Percentiles rank a stretch among this genome's conserved stretches.
phyloP scores from a whole-genome alignment of 2,888 invertebrate species.

The Poecilobothrus nobilitatus region DNA sequence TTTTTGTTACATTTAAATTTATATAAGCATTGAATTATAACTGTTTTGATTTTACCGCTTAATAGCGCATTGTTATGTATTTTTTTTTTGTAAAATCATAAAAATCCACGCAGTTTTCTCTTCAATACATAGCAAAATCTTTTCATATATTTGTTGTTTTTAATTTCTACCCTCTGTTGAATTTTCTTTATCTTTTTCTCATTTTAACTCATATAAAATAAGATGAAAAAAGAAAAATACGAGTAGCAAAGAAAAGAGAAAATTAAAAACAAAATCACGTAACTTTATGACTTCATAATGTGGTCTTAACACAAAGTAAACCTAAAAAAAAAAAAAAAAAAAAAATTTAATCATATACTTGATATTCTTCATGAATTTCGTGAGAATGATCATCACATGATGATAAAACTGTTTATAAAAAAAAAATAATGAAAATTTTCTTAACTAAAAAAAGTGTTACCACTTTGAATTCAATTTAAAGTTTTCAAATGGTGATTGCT shows the following conservation, averaged over 20 bases:
- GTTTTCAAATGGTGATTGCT: too few relatives aligned
- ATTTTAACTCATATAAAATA: neutral
- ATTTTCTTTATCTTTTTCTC: neutral
- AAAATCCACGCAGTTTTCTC: neutral
- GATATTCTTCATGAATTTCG: neutral
- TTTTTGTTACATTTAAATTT: too few relatives aligned
- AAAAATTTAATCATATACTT: neutral
- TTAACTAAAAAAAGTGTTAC: too few relatives aligned
- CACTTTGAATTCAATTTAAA: too few relatives aligned
- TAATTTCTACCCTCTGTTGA: neutral
- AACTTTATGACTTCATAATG: constrained; percentile 6
- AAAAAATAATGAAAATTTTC: too few relatives aligned
- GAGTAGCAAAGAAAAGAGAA: neutral
- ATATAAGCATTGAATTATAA: too few relatives aligned
- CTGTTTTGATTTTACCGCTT: too few relatives aligned
- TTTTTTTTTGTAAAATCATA: too few relatives aligned
- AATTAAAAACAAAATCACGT: constrained; percentile 6
- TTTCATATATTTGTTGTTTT: neutral
- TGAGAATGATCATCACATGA: neutral
- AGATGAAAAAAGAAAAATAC: neutral
- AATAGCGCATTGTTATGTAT: too few relatives aligned
- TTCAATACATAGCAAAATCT: neutral
- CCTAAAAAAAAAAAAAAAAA: neutral
- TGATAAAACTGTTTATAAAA: neutral
- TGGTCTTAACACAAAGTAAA: neutral